Base-by-base conservation (phyloP, 2,888 invertebrate species). In the Zootermopsis nevadensis region DNA sequence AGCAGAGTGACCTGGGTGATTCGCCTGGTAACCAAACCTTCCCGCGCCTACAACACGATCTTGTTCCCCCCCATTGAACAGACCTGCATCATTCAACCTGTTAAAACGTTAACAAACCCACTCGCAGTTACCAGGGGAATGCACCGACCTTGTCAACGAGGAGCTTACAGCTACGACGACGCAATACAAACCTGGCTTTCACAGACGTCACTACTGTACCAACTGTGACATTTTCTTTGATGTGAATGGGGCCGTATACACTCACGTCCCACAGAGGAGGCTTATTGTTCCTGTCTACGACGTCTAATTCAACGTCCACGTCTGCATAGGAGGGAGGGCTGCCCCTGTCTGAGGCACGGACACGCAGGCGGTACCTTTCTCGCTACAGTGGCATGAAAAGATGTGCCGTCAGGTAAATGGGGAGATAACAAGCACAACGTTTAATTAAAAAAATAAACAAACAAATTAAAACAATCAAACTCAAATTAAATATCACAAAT, bases 161-260 rank as follows among this genome's bases (percentile, higher is more conserved):
- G 81, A 83, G 55, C 85, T 85, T 85, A 85, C 82, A 85, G 83
- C 85, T 85, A 85, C 80, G 81, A 69, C 76, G 82, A 81, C 84
- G 85, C 87, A 91, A 86, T 86, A 89, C 88, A 87, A 88, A 90
- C 97, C 97, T 97, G 94, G 98, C 98, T 95, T 97, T 97, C 93
- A 98, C 96, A 93, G 97, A 95, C 93, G 97, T 97, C 94, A 98
- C 97, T 94, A 96, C 96, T 93, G 97, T 97, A 94, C 98, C 97
- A 94, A 98, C 97, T 94, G 97, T 97, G 94, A 97, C 97, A 96
- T 98, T 98, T 95, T 98, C 98, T 94, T 95, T 96, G 94, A 98
- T 96, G 95, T 96, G 95, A 93, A 97, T 97, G 93, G 97, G 97
- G 93, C 98, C 97, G 94, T 98, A 97, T 93, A 96, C 94, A 92